phyloP scores from a whole-genome alignment of 1,140 invertebrate species.

The Eriocheir sinensis region DNA sequence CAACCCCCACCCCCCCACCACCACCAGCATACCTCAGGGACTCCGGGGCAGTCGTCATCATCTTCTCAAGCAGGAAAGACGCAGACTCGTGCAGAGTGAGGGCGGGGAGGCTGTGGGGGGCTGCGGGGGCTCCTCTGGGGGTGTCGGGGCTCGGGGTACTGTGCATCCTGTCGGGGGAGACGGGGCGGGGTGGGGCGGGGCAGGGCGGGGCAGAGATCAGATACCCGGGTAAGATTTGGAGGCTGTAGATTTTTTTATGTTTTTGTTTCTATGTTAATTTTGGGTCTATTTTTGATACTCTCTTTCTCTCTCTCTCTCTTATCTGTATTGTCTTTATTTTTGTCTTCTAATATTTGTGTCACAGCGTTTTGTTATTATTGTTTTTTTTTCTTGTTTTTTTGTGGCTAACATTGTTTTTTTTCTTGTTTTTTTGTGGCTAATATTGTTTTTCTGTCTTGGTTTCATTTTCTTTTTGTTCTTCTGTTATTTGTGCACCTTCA shows the following conservation, averaged over 20 bases:
- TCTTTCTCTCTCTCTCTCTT: background rate
- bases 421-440: too few relatives aligned
- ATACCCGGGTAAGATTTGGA: too few relatives aligned
- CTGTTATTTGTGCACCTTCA: too few relatives aligned
- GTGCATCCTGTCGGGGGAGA: constrained; percentile 67
- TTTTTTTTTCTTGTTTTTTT: too few relatives aligned
- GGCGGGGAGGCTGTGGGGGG: background rate
- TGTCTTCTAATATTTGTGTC: too few relatives aligned
- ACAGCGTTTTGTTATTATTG: too few relatives aligned
- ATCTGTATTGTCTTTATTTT: too few relatives aligned
- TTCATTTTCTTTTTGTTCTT: background rate
- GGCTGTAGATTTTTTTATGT: too few relatives aligned
- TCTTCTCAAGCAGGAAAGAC: constrained; percentile 79
- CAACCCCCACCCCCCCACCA: background rate
- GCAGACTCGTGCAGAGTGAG: constrained; percentile 79
- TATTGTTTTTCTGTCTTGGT: background rate
- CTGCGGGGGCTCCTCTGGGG: constrained; percentile 59
- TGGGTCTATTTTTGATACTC: background rate
- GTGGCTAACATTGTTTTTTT: too few relatives aligned
- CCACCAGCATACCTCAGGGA: constrained; percentile 68
- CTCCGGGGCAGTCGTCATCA: constrained; percentile 78
- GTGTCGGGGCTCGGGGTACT: constrained; percentile 75
- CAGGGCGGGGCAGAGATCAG: background rate
- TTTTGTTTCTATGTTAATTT: background rate
- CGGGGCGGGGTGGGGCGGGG: background rate